phyloP scores from a whole-genome alignment of 2,888 invertebrate genomes.

The Taenaris catops region DNA sequence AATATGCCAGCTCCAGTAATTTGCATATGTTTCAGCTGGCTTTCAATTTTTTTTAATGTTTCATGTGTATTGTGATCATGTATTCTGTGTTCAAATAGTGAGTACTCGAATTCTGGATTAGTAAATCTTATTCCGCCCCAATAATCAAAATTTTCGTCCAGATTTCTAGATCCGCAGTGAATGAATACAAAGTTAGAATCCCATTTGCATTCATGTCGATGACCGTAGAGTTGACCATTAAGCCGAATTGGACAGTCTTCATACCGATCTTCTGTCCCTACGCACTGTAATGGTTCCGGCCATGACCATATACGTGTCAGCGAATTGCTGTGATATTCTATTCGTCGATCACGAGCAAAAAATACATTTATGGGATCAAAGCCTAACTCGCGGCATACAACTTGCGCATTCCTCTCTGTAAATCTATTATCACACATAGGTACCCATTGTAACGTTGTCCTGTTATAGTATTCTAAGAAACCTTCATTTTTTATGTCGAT shows the following conservation, averaged over 20 bases:
- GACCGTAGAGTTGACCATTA: conserved; percentile 94
- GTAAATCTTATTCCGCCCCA: conserved; percentile 99
- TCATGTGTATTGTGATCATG: conserved; percentile 91
- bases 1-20: conserved; percentile 96
- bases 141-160: conserved; percentile 83
- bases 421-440: conserved; percentile 97
- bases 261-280: conserved; percentile 86
- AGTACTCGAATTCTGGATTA: conserved; percentile 93
- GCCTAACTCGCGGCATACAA: conserved; percentile 96
- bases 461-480: conserved; percentile 96
- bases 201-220: conserved; percentile 92
- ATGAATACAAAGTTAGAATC: conserved; percentile 96
- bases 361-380: conserved; percentile 93
- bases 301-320: conserved; percentile 94
- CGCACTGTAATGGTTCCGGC: conserved; percentile 95
- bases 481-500: conserved; percentile 84
- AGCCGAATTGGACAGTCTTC: conserved; percentile 93
- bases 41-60: conserved; percentile 84
- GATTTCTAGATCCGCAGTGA: conserved; percentile 89
- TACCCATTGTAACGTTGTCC: conserved; percentile 97
- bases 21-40: conserved; percentile 88
- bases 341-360: conserved; percentile 90
- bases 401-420: conserved; percentile 97
- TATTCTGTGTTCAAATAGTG: conserved; percentile 88
- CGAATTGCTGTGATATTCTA: conserved; percentile 94